These are phyloP conservation scores for Xyrichtys novacula DNA, from an alignment of 2,797 vertebrate species.

Conservation along the genomic window DNA sequence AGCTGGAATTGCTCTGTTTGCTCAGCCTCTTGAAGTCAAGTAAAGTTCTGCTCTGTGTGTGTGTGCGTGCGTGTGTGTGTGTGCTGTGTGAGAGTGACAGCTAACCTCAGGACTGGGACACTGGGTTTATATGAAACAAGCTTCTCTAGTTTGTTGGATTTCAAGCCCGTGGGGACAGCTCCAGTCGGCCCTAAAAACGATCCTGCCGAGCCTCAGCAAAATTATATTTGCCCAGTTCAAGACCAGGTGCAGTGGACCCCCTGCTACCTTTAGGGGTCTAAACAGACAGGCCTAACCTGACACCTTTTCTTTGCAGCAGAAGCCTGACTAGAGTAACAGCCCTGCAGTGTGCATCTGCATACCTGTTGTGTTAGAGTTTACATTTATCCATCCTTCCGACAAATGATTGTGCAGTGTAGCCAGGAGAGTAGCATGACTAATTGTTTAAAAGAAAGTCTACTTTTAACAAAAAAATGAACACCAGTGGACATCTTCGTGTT, in stretches of 20 bases:
- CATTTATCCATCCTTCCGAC: not conserved
- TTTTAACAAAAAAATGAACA: too few relatives aligned
- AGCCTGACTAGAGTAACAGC: not conserved
- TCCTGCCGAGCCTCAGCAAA: slow-evolving; percentile 46
- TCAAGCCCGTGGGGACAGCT: slow-evolving; percentile 57
- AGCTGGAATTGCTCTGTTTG: slow-evolving; percentile 75
- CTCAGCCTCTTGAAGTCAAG: slow-evolving; percentile 51
- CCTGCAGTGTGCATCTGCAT: not conserved
- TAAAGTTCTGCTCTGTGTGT: slow-evolving; percentile 34
- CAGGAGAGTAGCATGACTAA: too few relatives aligned
- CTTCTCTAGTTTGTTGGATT: slow-evolving; percentile 65
- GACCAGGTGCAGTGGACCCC: slow-evolving; percentile 53
- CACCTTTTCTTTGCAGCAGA: slow-evolving; percentile 33
- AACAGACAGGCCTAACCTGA: slow-evolving; percentile 11
- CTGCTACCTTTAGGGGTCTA: slow-evolving; percentile 23
- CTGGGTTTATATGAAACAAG: slow-evolving; percentile 71
- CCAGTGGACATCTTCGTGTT: too few relatives aligned
- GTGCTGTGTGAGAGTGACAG: slow-evolving; percentile 49
- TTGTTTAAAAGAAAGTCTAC: too few relatives aligned
- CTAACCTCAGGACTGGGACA: slow-evolving; percentile 38
- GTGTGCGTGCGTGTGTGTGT: slow-evolving; percentile 13
- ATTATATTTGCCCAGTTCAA: slow-evolving; percentile 54
- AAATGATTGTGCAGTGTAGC: too few relatives aligned
- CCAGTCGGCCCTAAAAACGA: slow-evolving; percentile 52
- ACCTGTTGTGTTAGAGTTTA: not conserved